Evolutionary conservation across 2,113 vertebrate species (phyloP), one percentile per base, ranked within the genome.

Genomic region (Colius striatus): DNA sequence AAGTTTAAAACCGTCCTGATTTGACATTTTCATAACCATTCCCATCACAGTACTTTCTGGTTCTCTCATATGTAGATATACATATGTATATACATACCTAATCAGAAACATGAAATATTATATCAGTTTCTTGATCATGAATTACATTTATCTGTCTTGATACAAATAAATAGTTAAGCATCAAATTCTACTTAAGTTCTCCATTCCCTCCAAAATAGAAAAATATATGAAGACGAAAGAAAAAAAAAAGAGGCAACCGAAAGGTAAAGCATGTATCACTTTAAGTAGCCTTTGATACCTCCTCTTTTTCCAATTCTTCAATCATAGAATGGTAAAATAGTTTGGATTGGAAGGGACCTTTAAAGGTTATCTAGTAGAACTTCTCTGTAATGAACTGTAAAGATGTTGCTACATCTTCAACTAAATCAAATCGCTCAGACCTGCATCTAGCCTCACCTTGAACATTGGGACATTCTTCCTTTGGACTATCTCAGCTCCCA

Each of bases 401-500:
- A n/a, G n/a, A n/a, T n/a, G n/a, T n/a, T n/a, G n/a, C n/a, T n/a
- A n/a, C 10, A 48, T 5, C 12, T 84, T 76, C 15, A 72, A n/a
- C 14, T 8, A 30, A 9, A 80, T 41, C 18, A 36, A 16, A 6
- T 14, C 84, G 29, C 32, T 80, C 34, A 71, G 8, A 75, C 4
- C 4, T 11, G 13, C 1, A 1, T 67, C 7, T 18, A 34, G 13
- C 8, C 13, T 63, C 45, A 34, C 7, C 13, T 30, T 22, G 10
- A 58, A 38, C 63, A 11, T 55, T 83, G 20, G 29, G 7, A 1
- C 25, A n/a, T 23, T 65, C 18, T n/a, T 83, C 30, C 7, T 83
- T 54, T n/a, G 8, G 13, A 29, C 18, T 21, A 5, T 29, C 13
- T 80, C n/a, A 76, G 3, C 5, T 89, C 16, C 9, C 0, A 0